A percentile compares a stretch with the other conserved stretches of the same genome.
Conservation (phyloP, 2,113 vertebrate genomes). For the Sphaerodactylus townsendi region DNA sequence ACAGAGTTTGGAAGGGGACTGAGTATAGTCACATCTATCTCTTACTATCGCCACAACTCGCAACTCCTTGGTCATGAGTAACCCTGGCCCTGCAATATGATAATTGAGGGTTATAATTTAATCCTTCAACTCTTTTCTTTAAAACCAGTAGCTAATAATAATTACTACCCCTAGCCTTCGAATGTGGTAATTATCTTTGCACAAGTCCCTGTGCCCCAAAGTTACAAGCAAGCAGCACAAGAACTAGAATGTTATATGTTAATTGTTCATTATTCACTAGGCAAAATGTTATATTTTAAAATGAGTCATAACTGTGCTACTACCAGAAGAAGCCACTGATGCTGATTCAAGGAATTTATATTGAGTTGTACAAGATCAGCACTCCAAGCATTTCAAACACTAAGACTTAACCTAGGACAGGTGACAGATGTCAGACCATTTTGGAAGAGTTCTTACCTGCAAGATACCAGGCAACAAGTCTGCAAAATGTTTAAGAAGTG, state of each 20-base stretch:
- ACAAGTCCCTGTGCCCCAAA: background rate
- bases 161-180: background rate
- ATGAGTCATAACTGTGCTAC: too few species aligned
- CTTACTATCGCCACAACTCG: too few species aligned
- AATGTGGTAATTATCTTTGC: background rate
- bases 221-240: background rate
- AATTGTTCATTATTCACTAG: background rate
- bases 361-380: background rate
- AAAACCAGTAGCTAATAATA: too few species aligned
- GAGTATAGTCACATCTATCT: too few species aligned
- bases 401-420: background rate
- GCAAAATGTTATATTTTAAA: background rate
- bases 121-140: background rate
- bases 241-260: too few species aligned
- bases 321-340: background rate
- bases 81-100: background rate
- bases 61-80: too few species aligned
- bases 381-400: background rate
- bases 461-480: slow-evolving; percentile 94
- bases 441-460: slow-evolving; percentile 81
- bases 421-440: background rate
- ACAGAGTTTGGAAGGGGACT: too few species aligned
- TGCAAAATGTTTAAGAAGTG: slow-evolving; percentile 94
- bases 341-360: background rate
- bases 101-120: background rate